phyloP scores from a whole-genome alignment of 2,888 invertebrate species.

The Zeuzera pyrina region DNA sequence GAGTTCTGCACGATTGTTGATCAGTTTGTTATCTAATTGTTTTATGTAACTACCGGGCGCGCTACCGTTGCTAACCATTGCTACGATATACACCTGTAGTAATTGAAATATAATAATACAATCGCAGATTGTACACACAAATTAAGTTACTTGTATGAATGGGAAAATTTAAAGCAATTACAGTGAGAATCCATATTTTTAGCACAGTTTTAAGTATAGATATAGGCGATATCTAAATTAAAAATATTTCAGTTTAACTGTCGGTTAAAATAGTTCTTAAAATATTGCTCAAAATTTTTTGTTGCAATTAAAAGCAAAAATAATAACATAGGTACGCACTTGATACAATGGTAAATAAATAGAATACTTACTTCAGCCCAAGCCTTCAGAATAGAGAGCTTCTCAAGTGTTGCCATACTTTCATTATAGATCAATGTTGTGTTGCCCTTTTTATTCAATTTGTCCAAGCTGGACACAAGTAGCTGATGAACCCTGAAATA shows the following conservation, averaged over 20 bases:
- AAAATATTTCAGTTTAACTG: no score
- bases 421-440: conserved; percentile 91
- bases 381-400: conserved; percentile 96
- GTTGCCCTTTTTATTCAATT: conserved; percentile 84
- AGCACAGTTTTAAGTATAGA: no score
- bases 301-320: no score
- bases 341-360: no score
- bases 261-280: no score
- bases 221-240: no score
- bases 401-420: conserved; percentile 96
- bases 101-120: conserved; percentile 5
- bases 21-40: conserved; percentile 56
- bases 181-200: no score
- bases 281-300: no score
- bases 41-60: conserved; percentile 76
- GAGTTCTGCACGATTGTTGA: conserved; percentile 50
- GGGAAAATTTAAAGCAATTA: no score
- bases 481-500: conserved; percentile 87
- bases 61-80: conserved; percentile 86
- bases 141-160: no score
- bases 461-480: conserved; percentile 95
- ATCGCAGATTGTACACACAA: not conserved
- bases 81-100: conserved; percentile 90
- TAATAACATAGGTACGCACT: no score
- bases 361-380: conserved; percentile 88